A percentile compares a stretch with the other conserved stretches of the same genome.
Conservation (phyloP, 2,797 vertebrate genomes). For the Alosa sapidissima region DNA sequence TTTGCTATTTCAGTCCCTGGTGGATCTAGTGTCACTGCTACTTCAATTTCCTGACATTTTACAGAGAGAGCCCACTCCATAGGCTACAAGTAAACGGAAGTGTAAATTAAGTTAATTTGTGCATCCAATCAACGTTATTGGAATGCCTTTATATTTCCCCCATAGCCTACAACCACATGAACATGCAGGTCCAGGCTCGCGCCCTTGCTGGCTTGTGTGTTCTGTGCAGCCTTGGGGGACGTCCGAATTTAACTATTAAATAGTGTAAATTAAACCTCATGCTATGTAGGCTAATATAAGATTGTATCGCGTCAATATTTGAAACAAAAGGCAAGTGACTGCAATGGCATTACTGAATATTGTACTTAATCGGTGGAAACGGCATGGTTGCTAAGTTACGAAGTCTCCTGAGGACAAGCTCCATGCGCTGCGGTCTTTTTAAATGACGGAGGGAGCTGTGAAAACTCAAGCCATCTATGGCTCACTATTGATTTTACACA, state of each 20-base stretch:
- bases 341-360: conserved; percentile 88
- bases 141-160: not conserved
- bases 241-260: conserved; percentile 6
- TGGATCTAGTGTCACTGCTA: not conserved
- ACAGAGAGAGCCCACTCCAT: not conserved
- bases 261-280: not conserved
- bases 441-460: conserved; percentile 99
- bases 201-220: not conserved
- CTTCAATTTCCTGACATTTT: not conserved
- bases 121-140: not conserved
- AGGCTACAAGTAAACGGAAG: not conserved
- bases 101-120: not conserved
- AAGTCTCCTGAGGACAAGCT: conserved; percentile 81
- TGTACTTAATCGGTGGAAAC: conserved; percentile 90
- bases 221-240: not conserved
- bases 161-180: not conserved
- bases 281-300: not conserved
- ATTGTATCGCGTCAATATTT: conserved; percentile 65
- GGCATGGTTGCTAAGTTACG: conserved; percentile 86
- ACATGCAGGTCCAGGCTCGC: not conserved
- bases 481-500: conserved; percentile 99
- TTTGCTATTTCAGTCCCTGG: not conserved
- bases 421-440: conserved; percentile 91
- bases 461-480: conserved; percentile 99
- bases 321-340: conserved; percentile 83